Percentiles rank a stretch among this genome's conserved stretches.
Conservation (phyloP, 1,140 invertebrate species). For the Octopus sinensis region DNA sequence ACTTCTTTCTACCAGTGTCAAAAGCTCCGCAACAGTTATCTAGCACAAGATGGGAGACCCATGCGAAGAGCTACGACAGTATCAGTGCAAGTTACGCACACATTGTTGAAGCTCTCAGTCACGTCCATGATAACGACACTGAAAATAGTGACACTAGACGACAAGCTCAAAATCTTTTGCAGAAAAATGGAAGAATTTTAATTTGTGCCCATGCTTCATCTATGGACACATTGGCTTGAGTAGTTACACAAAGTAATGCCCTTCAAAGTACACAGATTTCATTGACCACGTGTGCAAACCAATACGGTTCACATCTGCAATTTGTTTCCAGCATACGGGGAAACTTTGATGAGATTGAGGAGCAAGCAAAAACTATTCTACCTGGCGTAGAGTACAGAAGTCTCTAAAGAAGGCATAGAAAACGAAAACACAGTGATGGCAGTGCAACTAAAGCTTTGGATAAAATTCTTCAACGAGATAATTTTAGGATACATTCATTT, state of each 20-base stretch:
- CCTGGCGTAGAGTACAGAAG: neutral
- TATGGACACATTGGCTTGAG: neutral
- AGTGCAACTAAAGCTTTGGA: neutral
- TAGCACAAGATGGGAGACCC: neutral
- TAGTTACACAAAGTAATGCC: neutral
- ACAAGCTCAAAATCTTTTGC: neutral
- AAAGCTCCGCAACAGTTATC: neutral
- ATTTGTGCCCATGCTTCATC: neutral
- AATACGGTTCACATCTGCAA: neutral
- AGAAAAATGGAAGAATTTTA: neutral
- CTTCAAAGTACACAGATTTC: neutral
- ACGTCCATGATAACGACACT: neutral
- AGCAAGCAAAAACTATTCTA: neutral
- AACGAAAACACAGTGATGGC: no score
- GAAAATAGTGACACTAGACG: neutral
- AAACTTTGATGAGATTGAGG: neutral
- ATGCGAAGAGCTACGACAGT: neutral
- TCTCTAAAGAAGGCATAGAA: neutral
- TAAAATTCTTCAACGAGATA: neutral
- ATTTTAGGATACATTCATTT: neutral
- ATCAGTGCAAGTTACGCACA: neutral
- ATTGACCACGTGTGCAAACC: neutral
- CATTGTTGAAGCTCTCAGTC: neutral
- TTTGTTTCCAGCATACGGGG: no score
- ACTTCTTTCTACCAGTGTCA: neutral